Percentiles rank a stretch among this genome's conserved stretches.
Conservation (phyloP, 2,797 vertebrate species). For the Pelochelys cantorii region DNA sequence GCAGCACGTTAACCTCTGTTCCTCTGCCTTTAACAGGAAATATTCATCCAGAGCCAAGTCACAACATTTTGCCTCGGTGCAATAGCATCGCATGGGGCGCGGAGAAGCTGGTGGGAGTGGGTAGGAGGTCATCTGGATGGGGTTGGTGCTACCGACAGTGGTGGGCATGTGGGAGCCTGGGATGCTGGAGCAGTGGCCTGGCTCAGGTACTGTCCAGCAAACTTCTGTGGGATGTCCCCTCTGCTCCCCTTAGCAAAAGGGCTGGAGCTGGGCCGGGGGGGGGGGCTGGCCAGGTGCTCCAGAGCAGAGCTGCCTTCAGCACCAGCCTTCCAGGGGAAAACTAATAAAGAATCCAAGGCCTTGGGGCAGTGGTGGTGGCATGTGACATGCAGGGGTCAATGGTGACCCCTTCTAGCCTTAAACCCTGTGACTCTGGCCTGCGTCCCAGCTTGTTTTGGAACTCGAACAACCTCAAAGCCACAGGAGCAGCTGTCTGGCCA, state of each 20-base stretch:
- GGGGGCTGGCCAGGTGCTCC: not conserved
- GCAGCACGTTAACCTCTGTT: rapidly evolving
- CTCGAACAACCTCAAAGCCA: not conserved
- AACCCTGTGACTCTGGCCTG: not conserved
- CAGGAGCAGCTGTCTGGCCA: not conserved
- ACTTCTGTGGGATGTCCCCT: not conserved
- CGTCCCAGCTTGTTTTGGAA: not conserved
- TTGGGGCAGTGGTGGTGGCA: not conserved
- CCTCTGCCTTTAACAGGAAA: rapidly evolving
- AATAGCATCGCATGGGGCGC: rapidly evolving
- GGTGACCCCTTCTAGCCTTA: not conserved
- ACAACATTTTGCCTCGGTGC: rapidly evolving
- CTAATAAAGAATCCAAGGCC: not conserved
- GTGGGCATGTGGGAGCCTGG: rapidly evolving
- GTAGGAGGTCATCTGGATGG: not conserved
- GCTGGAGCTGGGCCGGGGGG: not conserved
- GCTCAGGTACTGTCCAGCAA: not conserved
- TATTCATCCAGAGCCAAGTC: not conserved
- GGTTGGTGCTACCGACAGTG: not conserved
- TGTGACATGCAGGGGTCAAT: not conserved
- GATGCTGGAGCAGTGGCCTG: rapidly evolving
- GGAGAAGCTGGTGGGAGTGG: rapidly evolving
- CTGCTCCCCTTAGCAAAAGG: not conserved
- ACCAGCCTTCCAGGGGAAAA: not conserved
- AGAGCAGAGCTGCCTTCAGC: not conserved